These are phyloP conservation scores for Macrophya alboannulata DNA, from an alignment of 2,888 invertebrate species.

Conservation along the genomic window DNA sequence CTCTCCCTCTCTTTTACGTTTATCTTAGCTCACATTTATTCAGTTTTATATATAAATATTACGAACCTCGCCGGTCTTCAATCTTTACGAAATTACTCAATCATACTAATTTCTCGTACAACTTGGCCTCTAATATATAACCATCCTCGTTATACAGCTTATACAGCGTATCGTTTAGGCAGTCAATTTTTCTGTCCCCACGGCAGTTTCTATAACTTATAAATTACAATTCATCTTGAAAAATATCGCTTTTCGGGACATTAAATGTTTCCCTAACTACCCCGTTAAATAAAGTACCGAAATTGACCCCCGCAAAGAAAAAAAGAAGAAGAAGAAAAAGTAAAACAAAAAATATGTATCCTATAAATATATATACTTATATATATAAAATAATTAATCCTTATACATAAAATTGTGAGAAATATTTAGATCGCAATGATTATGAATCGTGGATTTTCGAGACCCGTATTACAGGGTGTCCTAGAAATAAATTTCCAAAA, in stretches of 20 bases:
- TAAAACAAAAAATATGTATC: neutral
- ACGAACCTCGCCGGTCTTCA: neutral
- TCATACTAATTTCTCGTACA: slow-evolving; percentile 13
- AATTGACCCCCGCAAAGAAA: neutral
- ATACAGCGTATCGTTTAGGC: neutral
- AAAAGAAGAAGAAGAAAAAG: neutral
- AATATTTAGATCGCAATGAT: too few species aligned
- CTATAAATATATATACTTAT: neutral
- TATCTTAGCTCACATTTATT: neutral
- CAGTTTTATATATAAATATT: neutral
- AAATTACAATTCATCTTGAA: slow-evolving; percentile 26
- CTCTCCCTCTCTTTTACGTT: neutral
- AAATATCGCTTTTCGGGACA: slow-evolving; percentile 3
- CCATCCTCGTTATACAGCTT: neutral
- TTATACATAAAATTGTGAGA: too few species aligned
- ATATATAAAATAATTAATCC: too few species aligned
- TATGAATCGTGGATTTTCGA: too few species aligned
- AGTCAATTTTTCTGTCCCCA: slow-evolving; percentile 3
- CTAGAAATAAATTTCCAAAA: too few species aligned
- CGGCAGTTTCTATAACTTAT: slow-evolving; percentile 28
- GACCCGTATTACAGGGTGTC: too few species aligned
- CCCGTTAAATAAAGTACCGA: slow-evolving; percentile 24
- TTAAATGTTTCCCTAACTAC: slow-evolving; percentile 14
- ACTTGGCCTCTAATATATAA: neutral
- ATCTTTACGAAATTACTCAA: neutral